phyloP scores from a whole-genome alignment of 92 coral and sea anemone species.

The Epizoanthus scotinus region DNA sequence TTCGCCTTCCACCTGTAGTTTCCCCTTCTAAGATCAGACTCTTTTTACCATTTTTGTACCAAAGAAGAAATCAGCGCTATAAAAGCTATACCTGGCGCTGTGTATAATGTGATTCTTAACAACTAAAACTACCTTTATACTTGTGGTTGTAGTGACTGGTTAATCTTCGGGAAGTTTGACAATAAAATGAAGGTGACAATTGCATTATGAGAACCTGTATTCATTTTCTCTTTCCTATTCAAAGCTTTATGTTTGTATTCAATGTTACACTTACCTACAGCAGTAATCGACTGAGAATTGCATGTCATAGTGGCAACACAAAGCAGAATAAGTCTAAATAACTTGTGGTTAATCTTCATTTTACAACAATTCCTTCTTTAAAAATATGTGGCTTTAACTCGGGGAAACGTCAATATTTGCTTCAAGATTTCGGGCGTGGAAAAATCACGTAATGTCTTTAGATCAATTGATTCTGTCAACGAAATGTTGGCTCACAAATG shows the following conservation, averaged over 20 bases:
- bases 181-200: too few species aligned
- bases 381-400: not conserved
- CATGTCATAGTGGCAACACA: not conserved
- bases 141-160: too few species aligned
- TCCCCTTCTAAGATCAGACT: not conserved
- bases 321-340: not conserved
- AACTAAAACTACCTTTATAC: not conserved
- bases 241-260: not conserved
- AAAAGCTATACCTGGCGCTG: not conserved
- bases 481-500: conserved; percentile 19
- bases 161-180: too few species aligned
- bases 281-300: not conserved
- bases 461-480: conserved; percentile 39
- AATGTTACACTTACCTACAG: not conserved
- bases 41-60: not conserved
- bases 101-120: not conserved
- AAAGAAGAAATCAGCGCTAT: not conserved
- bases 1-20: not conserved
- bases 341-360: not conserved
- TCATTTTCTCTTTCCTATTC: not conserved
- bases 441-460: conserved; percentile 40
- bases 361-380: not conserved
- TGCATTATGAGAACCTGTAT: too few species aligned
- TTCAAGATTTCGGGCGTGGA: conserved; percentile 1
- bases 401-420: not conserved